A percentile compares a stretch with the other conserved stretches of the same genome.
Evolutionary conservation across 2,888 invertebrate genomes (phyloP).

Genomic region (Erannis defoliaria): DNA sequence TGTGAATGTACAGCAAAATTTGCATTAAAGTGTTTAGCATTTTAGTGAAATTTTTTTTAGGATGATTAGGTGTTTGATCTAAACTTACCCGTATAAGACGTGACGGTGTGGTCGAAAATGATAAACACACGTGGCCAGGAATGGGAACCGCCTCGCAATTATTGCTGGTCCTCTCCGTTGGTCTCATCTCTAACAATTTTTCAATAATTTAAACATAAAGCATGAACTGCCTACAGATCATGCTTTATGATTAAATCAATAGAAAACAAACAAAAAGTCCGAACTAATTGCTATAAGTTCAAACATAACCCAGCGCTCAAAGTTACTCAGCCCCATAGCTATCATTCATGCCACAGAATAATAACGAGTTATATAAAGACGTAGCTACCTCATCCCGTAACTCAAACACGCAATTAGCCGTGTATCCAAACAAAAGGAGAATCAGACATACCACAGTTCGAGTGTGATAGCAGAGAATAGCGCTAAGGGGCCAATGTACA

Average conservation of each 20-base stretch:
- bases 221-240: too few species aligned
- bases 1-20: neutral
- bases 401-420: constrained; percentile 44
- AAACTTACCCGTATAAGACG: too few species aligned
- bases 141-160: too few species aligned
- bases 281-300: neutral
- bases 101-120: too few species aligned
- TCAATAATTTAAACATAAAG: too few species aligned
- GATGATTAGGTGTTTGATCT: too few species aligned
- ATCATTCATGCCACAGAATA: constrained; percentile 10
- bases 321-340: neutral
- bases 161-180: too few species aligned
- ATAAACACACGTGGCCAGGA: too few species aligned
- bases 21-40: too few species aligned
- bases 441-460: constrained; percentile 47
- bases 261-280: neutral
- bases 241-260: too few species aligned
- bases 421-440: constrained; percentile 52
- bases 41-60: too few species aligned
- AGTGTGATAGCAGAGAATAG: constrained; percentile 43
- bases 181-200: too few species aligned
- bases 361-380: constrained; percentile 4
- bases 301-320: neutral
- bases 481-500: neutral
- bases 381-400: constrained; percentile 14